A percentile compares a stretch with the other conserved stretches of the same genome.
Conservation (phyloP, 1,140 invertebrate genomes). For the Sipha flava region DNA sequence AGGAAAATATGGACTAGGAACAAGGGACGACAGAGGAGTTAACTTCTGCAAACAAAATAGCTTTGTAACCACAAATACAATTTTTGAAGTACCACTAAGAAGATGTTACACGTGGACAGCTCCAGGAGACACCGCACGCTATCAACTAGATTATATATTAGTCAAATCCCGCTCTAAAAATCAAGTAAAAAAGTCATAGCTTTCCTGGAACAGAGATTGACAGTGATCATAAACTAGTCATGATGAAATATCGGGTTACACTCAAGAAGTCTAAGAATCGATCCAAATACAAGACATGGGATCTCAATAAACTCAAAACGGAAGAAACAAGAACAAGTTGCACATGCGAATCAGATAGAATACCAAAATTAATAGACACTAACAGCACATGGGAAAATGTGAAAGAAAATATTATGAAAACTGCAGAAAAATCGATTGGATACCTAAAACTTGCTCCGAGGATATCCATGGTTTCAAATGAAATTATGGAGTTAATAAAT, state of each 20-base stretch:
- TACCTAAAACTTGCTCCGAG: not conserved
- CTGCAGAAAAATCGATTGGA: not conserved
- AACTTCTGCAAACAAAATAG: not conserved
- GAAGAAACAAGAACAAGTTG: not conserved
- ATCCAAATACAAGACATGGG: not conserved
- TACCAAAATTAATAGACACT: not conserved
- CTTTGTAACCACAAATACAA: not conserved
- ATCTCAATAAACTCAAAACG: not conserved
- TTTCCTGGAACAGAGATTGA: not conserved
- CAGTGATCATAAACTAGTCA: not conserved
- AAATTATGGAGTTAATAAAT: not conserved
- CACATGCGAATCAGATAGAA: not conserved
- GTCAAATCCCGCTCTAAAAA: slow-evolving; percentile 21
- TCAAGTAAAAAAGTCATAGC: slow-evolving; percentile 24
- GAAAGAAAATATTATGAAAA: not conserved
- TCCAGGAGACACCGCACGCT: not conserved
- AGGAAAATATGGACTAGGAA: not conserved
- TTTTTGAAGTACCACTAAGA: not conserved
- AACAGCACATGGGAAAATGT: not conserved
- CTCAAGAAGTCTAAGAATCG: not conserved
- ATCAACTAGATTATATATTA: slow-evolving; percentile 28
- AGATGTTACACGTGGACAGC: not conserved
- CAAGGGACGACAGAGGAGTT: not conserved
- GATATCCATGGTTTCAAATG: not conserved
- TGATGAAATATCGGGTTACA: not conserved